Evolutionary conservation across 2,888 invertebrate species (phyloP), one percentile per base, ranked within the genome.

Genomic region (Parnassius mnemosyne): DNA sequence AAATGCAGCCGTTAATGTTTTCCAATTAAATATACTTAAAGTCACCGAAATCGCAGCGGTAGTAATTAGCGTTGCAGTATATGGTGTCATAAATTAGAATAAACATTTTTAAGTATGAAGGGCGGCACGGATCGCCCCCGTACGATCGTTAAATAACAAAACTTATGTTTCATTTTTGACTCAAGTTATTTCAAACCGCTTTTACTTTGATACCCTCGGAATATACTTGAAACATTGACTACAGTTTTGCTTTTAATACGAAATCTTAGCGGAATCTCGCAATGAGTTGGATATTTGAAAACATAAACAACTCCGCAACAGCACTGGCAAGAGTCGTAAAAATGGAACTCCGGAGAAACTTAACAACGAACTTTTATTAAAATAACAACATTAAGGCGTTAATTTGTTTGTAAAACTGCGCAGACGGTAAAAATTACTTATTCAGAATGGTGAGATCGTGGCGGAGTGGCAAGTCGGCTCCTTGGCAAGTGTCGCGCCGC

Each of bases 361-460:
- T 81, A 82, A 81, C 78, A 79, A 68, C 76, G 72, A 88, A 87
- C 82, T 89, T 90, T 89, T 87, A 89, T 88, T 89, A 89, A 89
- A 88, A 89, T 89, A 89, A 87, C 87, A 86, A 87, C 85, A 88
- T 87, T 83, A 84, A 83, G 82, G 78, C 85, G 86, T 87, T 90
- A 90, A 91, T 90, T 90, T 91, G 87, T 90, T 87, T 87, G 89
- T 86, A 86, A 88, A 88, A 87, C 84, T 87, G 88, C 81, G 87
- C 89, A 88, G 89, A 87, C 88, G 84, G 82, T 84, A 84, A 84
- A 86, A 83, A 87, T 89, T 87, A 90, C 78, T 88, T 88, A 90
- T 90, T 89, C 86, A 89, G 77, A 73, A 81, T 79, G 80, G 79
- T 78, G 81, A 77, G 81, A 80, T 82, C 85, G 82, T 80, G 79